Evolutionary conservation across 2,888 invertebrate species (phyloP).

Genomic region (Drosophila demipolita): DNA sequence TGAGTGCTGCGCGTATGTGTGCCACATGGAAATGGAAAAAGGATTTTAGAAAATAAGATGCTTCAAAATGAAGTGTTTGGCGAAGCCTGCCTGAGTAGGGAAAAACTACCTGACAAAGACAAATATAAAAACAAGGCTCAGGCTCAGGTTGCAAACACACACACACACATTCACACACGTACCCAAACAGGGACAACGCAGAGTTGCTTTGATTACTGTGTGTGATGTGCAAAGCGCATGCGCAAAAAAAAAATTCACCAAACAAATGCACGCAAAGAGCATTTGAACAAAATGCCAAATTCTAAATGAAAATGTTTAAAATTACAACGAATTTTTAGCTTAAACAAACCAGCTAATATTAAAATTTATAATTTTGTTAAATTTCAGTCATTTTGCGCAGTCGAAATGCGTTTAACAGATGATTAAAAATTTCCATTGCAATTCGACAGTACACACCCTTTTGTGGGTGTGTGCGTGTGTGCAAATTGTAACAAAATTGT

Average conservation of each 20-base stretch:
- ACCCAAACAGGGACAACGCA: constrained; percentile 40
- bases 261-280: constrained; percentile 45
- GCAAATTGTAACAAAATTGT: constrained; percentile 56
- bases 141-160: constrained; percentile 61
- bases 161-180: constrained; percentile 22
- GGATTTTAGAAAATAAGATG: constrained; percentile 65
- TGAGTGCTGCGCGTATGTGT: constrained; percentile 57
- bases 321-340: not conserved
- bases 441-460: constrained; percentile 52
- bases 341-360: not conserved
- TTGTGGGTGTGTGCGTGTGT: constrained; percentile 28
- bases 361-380: not conserved
- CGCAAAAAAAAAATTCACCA: constrained; percentile 71
- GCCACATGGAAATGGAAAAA: constrained; percentile 75
- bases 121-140: constrained; percentile 44
- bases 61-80: constrained; percentile 56
- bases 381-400: not conserved
- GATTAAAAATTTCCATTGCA: constrained; percentile 18
- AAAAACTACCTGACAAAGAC: constrained; percentile 73
- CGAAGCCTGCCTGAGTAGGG: constrained; percentile 42
- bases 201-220: constrained; percentile 68
- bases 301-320: constrained; percentile 60
- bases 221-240: constrained; percentile 60
- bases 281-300: constrained; percentile 39
- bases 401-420: not conserved